Evolutionary conservation across 2,888 invertebrate species (phyloP), one percentile per base, ranked within the genome.

Genomic region (Atethmia centrago): DNA sequence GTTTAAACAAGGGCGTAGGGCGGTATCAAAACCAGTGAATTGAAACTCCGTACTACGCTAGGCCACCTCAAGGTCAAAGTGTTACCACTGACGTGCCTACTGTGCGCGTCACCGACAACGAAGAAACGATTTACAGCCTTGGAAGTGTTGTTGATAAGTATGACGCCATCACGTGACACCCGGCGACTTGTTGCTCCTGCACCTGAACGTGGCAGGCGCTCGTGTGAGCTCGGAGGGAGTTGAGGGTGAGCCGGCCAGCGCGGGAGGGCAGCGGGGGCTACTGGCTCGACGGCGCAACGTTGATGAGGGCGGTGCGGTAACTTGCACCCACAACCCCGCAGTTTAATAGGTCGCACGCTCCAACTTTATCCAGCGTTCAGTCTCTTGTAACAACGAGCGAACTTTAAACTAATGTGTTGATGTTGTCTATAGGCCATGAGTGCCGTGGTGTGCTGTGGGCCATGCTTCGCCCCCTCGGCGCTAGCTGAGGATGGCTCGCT

Each of bases 361-460:
- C 2, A 40, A 40, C n/a, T 21, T n/a, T 36, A 16, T 62, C 4
- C 19, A 19, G 12, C 12, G 5, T 51, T 63, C 21, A 31, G n/a
- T 31, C 7, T 31, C 7, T 21, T 45, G 14, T 19, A 12, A 47
- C 51, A 58, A 71, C 68, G 71, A 25, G 31, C 14, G 31, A 42
- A 28, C 2, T 49, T 31, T 25, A 12, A 0, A 49, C 14, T n/a
- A 55, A 21, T 19, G 0, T 36, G 10, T 1, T 64, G 16, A 47
- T 47, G 68, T 77, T 66, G 61, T 71, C 7, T n/a, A 9, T 97
- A 99, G 96, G 99, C 99, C 3, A 99, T 99, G 98, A 99, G 99
- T 79, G 98, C 99, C 16, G 96, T 99, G 42, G 97, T 99, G 2
- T 99, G 99, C 91, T 99, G 99, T 92, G 99, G 99, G 0, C 98